Conservation (phyloP, 1,140 invertebrate genomes). For the Heliothis subflexa region DNA sequence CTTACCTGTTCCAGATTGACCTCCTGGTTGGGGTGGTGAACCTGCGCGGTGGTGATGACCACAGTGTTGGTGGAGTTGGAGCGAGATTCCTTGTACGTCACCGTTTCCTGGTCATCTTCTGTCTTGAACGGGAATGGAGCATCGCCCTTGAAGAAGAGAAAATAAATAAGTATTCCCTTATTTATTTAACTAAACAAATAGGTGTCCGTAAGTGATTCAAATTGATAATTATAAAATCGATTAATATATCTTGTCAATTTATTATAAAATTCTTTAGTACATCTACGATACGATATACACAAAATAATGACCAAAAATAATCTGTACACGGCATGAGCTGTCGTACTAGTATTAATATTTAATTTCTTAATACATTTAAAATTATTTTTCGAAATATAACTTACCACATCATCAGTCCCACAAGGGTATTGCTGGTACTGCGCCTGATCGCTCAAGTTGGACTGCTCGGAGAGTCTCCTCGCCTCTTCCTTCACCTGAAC, state of each 20-base stretch:
- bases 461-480: slow-evolving; percentile 85
- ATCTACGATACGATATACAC: no score
- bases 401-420: slow-evolving; percentile 75
- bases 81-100: slow-evolving; percentile 78
- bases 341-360: not conserved
- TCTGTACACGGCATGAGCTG: no score
- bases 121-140: slow-evolving; percentile 80
- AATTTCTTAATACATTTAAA: not conserved
- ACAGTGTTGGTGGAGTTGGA: slow-evolving; percentile 80
- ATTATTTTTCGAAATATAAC: slow-evolving; percentile 41
- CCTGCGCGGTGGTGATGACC: slow-evolving; percentile 86
- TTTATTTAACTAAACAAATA: not conserved
- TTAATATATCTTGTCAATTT: no score
- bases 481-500: slow-evolving; percentile 88
- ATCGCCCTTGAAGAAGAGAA: slow-evolving; percentile 66
- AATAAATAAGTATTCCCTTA: not conserved
- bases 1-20: slow-evolving; percentile 91
- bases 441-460: slow-evolving; percentile 81
- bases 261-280: no score
- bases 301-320: no score
- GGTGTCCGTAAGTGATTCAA: not conserved
- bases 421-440: slow-evolving; percentile 80
- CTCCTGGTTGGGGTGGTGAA: slow-evolving; percentile 94
- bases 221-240: no score
- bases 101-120: slow-evolving; percentile 75